A percentile compares a stretch with the other conserved stretches of the same genome.
These are phyloP conservation scores for Nestor notabilis DNA, from an alignment of 2,113 vertebrate genomes.

Conservation along the genomic window DNA sequence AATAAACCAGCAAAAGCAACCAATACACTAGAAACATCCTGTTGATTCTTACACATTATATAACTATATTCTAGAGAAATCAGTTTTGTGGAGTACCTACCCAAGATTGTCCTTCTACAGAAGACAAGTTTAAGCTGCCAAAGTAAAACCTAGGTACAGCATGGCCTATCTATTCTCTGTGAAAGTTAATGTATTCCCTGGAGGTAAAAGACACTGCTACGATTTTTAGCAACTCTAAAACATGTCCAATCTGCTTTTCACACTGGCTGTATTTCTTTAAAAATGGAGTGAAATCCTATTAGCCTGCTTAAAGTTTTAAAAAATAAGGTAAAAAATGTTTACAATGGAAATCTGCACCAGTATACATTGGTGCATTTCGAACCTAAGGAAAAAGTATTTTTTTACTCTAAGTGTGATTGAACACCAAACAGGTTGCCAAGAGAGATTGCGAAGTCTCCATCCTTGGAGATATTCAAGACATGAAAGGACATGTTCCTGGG, in stretches of 20 bases:
- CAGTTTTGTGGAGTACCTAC: neutral
- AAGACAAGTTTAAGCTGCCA: neutral
- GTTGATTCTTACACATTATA: neutral
- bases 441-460: neutral
- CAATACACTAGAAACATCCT: neutral
- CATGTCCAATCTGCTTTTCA: neutral
- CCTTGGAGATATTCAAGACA: neutral
- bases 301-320: neutral
- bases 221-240: neutral
- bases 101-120: neutral
- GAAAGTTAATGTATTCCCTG: neutral
- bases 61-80: no score
- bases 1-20: neutral
- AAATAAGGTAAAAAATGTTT: neutral
- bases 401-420: neutral
- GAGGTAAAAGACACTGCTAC: neutral
- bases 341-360: neutral
- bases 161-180: neutral
- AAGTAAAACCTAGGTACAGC: neutral
- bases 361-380: rapidly evolving
- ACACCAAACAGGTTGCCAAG: neutral
- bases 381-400: neutral
- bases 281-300: neutral
- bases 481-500: neutral
- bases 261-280: neutral